Base-by-base conservation (phyloP, 2,888 invertebrate genomes). In the Dyspetes luteomarginatus region DNA sequence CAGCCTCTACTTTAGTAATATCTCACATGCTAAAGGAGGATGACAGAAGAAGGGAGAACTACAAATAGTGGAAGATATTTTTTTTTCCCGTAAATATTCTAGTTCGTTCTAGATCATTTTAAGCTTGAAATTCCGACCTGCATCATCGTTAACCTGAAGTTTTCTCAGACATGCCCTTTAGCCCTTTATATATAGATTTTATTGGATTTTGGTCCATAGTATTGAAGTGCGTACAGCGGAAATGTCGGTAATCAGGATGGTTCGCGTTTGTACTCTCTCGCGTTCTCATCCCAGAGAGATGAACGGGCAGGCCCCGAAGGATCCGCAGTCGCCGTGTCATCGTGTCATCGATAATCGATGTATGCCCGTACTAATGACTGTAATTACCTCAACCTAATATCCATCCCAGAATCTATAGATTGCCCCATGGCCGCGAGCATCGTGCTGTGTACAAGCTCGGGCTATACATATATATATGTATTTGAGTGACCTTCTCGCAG, bases 261-360 rank as follows among this genome's bases (percentile, higher is more conserved):
- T n/a, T n/a, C n/a, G n/a, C n/a, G n/a, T n/a, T n/a, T n/a, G n/a
- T n/a, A n/a, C n/a, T n/a, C n/a, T n/a, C n/a, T n/a, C n/a, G 76
- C 81, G 85, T 86, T 86, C 83, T 86, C 87, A 85, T 87, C 83
- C 85, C 81, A 79, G 74, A 85, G 85, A 82, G 86, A 86, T 86
- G 86, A 62, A 60, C 15, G 36, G n/a, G 64, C 19, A 73, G 64
- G 73, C 87, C 88, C 86, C 84, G 83, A 82, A 86, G 88, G 87
- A 85, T 81, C 85, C 72, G n/a, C n/a, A 84, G 86, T 87, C 86
- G 9, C 87, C 87, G 75, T 87, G 89, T 90, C 90, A 89, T 89
- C 90, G 87, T 89, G 90, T 90, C 90, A 87, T 90, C 89, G 88
- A 90, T 90, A 90, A 90, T 90, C 90, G 90, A 90, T 90, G 90